Conservation (phyloP, 2,888 invertebrate species). For the Limnephilus lunatus region DNA sequence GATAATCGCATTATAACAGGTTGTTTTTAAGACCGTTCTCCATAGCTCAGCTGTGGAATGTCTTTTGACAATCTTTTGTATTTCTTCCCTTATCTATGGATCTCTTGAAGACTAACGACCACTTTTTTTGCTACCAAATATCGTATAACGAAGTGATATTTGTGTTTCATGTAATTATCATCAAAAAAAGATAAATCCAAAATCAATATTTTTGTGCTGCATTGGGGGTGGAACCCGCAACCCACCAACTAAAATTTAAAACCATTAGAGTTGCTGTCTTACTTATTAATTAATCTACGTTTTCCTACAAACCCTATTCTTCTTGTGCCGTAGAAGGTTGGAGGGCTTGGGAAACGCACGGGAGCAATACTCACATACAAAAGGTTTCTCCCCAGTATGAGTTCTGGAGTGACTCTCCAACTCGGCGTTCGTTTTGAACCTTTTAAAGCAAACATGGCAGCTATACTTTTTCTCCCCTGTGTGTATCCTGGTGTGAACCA, state of each 20-base stretch:
- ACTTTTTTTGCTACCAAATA: neutral
- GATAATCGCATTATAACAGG: neutral
- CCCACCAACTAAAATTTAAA: neutral
- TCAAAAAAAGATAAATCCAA: neutral
- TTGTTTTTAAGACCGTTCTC: neutral
- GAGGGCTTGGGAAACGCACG: neutral
- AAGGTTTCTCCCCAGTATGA: neutral
- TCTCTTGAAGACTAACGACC: neutral
- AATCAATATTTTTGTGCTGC: neutral
- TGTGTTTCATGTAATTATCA: neutral
- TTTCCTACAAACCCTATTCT: neutral
- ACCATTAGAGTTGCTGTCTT: neutral
- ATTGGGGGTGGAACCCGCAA: neutral
- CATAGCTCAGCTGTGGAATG: too few relatives aligned
- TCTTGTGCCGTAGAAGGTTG: neutral
- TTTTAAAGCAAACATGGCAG: neutral
- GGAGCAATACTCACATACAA: neutral
- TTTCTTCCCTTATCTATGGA: too few relatives aligned
- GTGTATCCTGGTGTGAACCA: neutral
- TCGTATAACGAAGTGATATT: neutral
- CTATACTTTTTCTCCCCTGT: neutral
- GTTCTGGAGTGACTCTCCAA: neutral
- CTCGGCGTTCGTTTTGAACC: neutral
- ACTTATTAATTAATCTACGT: neutral
- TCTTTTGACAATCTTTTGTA: too few relatives aligned